These are phyloP conservation scores for Calliphora vicina DNA, from an alignment of 1,140 invertebrate species.

Conservation along the genomic window DNA sequence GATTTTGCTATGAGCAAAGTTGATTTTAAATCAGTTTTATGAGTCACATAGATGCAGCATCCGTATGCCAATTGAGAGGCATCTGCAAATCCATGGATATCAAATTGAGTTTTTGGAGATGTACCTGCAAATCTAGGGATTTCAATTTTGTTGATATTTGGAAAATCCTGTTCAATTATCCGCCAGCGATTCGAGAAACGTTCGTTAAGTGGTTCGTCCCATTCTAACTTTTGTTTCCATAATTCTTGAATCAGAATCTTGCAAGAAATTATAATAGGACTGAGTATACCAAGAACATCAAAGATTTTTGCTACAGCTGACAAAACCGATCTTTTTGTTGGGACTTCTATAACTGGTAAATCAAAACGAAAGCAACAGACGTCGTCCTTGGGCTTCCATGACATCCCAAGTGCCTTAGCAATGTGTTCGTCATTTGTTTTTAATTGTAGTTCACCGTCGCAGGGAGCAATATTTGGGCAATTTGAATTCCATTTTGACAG, in stretches of 20 bases:
- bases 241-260: neutral
- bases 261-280: neutral
- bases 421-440: neutral
- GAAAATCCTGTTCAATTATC: neutral
- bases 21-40: neutral
- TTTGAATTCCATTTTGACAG: neutral
- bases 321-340: neutral
- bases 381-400: neutral
- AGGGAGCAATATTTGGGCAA: neutral
- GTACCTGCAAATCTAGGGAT: neutral
- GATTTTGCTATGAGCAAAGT: too few relatives aligned
- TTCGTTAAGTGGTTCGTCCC: neutral
- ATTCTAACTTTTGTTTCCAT: neutral
- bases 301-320: neutral
- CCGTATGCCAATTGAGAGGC: neutral
- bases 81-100: neutral
- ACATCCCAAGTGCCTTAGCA: neutral
- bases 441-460: neutral
- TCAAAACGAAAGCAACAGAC: neutral
- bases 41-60: neutral
- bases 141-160: neutral
- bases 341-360: neutral
- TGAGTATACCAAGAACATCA: neutral
- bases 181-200: neutral
- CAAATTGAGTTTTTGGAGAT: neutral